A percentile compares a stretch with the other conserved stretches of the same genome.
Conservation (phyloP, 2,113 vertebrate genomes). For the Ameiurus melas region DNA sequence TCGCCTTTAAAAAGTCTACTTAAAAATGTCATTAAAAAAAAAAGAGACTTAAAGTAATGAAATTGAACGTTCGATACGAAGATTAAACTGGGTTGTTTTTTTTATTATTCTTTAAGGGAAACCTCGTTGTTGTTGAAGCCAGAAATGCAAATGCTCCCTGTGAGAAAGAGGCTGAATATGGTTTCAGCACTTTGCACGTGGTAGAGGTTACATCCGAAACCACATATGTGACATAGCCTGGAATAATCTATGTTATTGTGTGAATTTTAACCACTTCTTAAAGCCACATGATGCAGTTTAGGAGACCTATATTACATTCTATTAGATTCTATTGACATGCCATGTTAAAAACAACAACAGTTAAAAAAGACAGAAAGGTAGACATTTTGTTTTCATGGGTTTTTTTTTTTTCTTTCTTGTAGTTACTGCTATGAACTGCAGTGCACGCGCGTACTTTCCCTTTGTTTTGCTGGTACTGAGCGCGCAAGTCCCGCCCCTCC, state of each 20-base stretch:
- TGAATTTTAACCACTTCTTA: background rate
- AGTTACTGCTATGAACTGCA: background rate
- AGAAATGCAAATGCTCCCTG: background rate
- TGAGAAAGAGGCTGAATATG: too few relatives aligned
- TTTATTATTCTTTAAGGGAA: background rate
- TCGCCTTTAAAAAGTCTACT: background rate
- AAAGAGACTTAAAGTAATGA: background rate
- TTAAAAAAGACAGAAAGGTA: background rate
- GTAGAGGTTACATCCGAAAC: background rate
- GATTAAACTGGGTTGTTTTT: too few relatives aligned
- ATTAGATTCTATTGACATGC: background rate
- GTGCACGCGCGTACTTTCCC: constrained; percentile 25
- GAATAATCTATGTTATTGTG: background rate
- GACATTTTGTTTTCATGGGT: background rate
- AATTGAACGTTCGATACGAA: background rate
- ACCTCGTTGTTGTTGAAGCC: background rate
- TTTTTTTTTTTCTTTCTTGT: background rate
- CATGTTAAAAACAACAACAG: background rate
- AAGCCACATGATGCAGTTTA: background rate
- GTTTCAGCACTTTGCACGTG: constrained; percentile 10
- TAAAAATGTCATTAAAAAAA: background rate
- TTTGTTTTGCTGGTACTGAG: constrained; percentile 33
- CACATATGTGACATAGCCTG: background rate
- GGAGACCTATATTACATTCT: background rate
- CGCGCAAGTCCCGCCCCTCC: constrained; percentile 58